These are phyloP conservation scores for Cladopsammia gracilis DNA, from an alignment of 64 coral and sea anemone genomes.

Conservation along the genomic window DNA sequence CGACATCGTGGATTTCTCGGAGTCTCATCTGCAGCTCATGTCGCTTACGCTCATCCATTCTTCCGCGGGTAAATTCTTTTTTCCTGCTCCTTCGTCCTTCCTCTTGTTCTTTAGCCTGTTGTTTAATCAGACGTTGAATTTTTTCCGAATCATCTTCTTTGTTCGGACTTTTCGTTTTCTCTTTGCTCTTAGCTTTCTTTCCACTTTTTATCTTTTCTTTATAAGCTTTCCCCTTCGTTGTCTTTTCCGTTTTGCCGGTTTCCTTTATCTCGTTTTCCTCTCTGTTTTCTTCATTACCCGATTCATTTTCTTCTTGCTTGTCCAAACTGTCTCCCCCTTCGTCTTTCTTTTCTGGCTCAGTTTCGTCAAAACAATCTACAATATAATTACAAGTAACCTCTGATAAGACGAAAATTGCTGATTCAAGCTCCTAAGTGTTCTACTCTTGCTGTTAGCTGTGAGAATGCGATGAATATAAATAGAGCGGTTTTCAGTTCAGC, in stretches of 20 bases:
- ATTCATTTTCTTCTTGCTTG: constrained; percentile 5
- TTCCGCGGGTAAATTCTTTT: background rate
- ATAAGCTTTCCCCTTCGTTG: background rate
- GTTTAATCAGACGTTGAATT: constrained; percentile 79
- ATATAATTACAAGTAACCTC: background rate
- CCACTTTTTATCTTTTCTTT: constrained; percentile 33
- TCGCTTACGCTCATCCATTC: constrained; percentile 46
- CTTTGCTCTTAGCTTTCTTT: constrained; percentile 11
- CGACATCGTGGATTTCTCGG: constrained; percentile 47
- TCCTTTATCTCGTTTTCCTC: constrained; percentile 27
- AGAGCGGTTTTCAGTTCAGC: no score
- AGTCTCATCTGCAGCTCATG: constrained; percentile 72
- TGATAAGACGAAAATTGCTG: background rate
- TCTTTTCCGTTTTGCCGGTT: constrained; percentile 28
- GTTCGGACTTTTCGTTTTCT: background rate
- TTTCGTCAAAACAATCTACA: constrained; percentile 61
- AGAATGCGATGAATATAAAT: no score
- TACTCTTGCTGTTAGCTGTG: no score
- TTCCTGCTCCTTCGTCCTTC: background rate
- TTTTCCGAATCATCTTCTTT: constrained; percentile 68
- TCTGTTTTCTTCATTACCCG: background rate
- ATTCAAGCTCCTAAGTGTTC: background rate
- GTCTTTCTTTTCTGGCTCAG: constrained; percentile 23
- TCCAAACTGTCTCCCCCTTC: constrained; percentile 13
- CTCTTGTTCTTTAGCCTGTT: constrained; percentile 75